Evolutionary conservation across 37 sponge, comb jelly and placozoan species (phyloP), one percentile per base, ranked within the genome.

Genomic region (Aplysina aerophoba): DNA sequence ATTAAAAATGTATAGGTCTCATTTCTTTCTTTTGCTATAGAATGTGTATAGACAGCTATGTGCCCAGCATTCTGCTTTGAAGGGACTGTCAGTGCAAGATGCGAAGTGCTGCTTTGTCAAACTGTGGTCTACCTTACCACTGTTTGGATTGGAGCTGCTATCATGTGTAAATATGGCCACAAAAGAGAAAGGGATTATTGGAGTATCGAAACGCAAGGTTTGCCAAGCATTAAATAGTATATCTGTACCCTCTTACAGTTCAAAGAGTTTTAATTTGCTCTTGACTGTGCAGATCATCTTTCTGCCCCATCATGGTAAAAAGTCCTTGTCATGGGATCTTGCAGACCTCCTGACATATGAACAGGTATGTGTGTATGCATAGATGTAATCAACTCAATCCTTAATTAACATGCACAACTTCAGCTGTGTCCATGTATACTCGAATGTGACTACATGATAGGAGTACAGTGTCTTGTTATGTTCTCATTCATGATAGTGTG

Each of bases 141-240:
- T 92, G 38, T 96, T 96, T 80, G 96, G 96, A 8, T 81, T 89
- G 50, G 96, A 96, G 67, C 93, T 96, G 59, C 68, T 93, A 68
- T 96, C 96, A 34, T 91, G 93, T 40, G 86, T 84, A 1, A 91
- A 93, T 31, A 22, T 84, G 31, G 85, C 83, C 3, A 89, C 87
- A 65, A 93, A 93, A 75, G 87, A 92, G 61, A 93, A 91, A 34
- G 91, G 96, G 15, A 66, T 96, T 36, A 77, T 96, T 62, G 96
- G 93, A 19, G 67, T 96, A 22, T 93, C 96, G 20, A 96, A 93
- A 64, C 73, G 88, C 41, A 86, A 82, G 78, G 95, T 91, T 61
- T 85, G 67, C 6, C 36, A 36, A 11, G 50, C 50, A 44, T 44
- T 3, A 44, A 44, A 11, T 44, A 44, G 6, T 44, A 8, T 44